Base-by-base conservation (phyloP, 1,140 invertebrate genomes). In the Papilio aristodemus region DNA sequence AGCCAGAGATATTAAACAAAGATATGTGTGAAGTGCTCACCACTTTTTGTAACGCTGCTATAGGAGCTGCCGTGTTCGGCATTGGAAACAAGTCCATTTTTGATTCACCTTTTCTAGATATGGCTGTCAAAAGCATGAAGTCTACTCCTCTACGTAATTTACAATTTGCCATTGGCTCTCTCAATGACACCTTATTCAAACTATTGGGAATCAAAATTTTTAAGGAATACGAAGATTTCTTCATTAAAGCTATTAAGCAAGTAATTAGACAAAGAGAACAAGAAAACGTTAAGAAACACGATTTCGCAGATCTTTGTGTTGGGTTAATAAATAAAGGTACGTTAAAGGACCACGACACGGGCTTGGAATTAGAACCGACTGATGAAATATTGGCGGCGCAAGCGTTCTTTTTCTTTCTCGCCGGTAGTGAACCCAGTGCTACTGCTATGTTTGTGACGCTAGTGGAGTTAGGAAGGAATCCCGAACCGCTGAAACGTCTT, bases 391-490 rank as follows among this genome's bases (percentile, higher is more conserved):
- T 94, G 22, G 80, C 91, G 5, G 91, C 89, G 9, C 91, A 93
- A 76, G 85, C 87, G 27, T 78, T 93, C 13, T 73, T 93, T 36
- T 93, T 94, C 73, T 91, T 93, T 68, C 67, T 92, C 39, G 93
- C 92, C 46, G 93, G 93, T 0, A 92, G 91, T 68, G 93, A 93
- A 37, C 93, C 92, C 11, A 71, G 81, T 0, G 81, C 90, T 0
- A 80, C 70, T 19, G 67, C 79, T 0, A 82, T 89, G 71, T 74
- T 78, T 59, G 86, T 83, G 67, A 74, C 76, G 3, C 67, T 90
- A 46, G 71, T 85, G 11, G 85, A 89, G 75, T 67, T 90, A 37
- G 77, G 85, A 0, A 74, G 80, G 3, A 78, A 93, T 77, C 82
- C 72, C 13, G 72, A 91, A 6, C 71, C 92, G 11, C 84, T 92